These are phyloP conservation scores for Crax fasciolata DNA, from an alignment of 2,797 vertebrate genomes.

Conservation along the genomic window DNA sequence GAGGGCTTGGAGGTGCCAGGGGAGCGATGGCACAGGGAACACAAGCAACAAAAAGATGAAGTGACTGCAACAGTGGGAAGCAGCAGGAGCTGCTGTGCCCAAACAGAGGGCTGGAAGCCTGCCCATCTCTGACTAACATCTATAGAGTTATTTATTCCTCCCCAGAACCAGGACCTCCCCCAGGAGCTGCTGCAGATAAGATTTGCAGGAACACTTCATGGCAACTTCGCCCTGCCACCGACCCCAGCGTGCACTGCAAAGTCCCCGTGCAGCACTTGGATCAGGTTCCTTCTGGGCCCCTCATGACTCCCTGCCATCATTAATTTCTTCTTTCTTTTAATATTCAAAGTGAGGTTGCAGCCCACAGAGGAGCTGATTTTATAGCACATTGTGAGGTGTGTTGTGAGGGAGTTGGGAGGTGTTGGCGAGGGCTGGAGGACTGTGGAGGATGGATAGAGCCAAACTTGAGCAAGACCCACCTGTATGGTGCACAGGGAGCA, in stretches of 20 bases:
- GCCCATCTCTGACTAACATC: constrained; percentile 51
- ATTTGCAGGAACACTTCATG: neutral
- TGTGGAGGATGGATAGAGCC: neutral
- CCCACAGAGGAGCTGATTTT: neutral
- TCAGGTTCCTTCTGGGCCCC: neutral
- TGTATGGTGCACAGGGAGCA: neutral
- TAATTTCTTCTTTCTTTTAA: neutral
- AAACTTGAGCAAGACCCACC: neutral
- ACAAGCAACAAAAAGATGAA: neutral
- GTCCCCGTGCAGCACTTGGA: neutral
- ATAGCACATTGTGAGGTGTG: neutral
- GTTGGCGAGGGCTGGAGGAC: neutral
- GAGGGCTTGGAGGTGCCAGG: neutral
- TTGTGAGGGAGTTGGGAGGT: neutral
- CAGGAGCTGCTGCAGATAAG: constrained; percentile 7
- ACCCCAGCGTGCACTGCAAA: neutral
- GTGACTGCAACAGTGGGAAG: constrained; percentile 4
- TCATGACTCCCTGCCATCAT: neutral
- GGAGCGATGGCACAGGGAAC: neutral
- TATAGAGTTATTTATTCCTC: neutral
- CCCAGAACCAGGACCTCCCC: neutral
- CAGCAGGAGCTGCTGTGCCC: neutral
- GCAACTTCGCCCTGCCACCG: neutral
- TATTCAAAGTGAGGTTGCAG: neutral
- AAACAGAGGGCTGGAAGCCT: neutral